Conservation (phyloP, 2,113 vertebrate genomes). For the Bostrychus sinensis region DNA sequence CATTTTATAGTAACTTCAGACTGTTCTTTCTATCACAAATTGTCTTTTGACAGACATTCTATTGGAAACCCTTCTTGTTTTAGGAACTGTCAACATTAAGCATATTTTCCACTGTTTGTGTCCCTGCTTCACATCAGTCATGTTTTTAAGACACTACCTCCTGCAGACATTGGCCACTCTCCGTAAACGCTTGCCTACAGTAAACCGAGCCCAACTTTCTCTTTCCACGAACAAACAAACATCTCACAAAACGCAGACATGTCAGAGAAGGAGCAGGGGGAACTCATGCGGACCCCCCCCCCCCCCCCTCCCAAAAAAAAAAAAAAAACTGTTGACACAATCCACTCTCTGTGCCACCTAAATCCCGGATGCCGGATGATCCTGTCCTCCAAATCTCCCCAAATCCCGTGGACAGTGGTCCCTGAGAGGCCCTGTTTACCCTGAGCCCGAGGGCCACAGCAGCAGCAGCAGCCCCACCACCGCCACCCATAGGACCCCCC, state of each 20-base stretch:
- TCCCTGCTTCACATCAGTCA: not conserved
- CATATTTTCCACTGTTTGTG: slow-evolving; percentile 1
- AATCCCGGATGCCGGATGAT: slow-evolving; percentile 76
- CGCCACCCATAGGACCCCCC: slow-evolving; percentile 42
- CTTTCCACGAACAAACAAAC: slow-evolving; percentile 48
- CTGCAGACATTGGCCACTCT: not conserved
- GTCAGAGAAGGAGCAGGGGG: not conserved
- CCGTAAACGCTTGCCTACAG: slow-evolving; percentile 3
- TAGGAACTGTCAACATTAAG: not conserved
- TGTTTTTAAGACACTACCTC: slow-evolving; percentile 1
- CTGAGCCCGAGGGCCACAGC: slow-evolving; percentile 57
- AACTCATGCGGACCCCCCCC: slow-evolving; percentile 48
- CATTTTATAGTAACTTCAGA: no score
- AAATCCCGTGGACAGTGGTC: slow-evolving; percentile 76
- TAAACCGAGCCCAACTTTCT: slow-evolving; percentile 36
- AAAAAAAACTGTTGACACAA: slow-evolving; percentile 74
- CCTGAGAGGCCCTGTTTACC: slow-evolving; percentile 70
- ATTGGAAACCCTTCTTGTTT: not conserved
- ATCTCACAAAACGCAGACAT: slow-evolving; percentile 35
- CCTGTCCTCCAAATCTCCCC: slow-evolving; percentile 74
- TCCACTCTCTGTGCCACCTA: slow-evolving; percentile 69
- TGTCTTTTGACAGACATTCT: no score
- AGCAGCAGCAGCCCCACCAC: not conserved
- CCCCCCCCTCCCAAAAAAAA: no score
- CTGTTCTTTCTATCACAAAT: not conserved